Evolutionary conservation across 2,113 vertebrate genomes (phyloP), one percentile per base, ranked within the genome.

Genomic region (Himantopus leucocephalus): DNA sequence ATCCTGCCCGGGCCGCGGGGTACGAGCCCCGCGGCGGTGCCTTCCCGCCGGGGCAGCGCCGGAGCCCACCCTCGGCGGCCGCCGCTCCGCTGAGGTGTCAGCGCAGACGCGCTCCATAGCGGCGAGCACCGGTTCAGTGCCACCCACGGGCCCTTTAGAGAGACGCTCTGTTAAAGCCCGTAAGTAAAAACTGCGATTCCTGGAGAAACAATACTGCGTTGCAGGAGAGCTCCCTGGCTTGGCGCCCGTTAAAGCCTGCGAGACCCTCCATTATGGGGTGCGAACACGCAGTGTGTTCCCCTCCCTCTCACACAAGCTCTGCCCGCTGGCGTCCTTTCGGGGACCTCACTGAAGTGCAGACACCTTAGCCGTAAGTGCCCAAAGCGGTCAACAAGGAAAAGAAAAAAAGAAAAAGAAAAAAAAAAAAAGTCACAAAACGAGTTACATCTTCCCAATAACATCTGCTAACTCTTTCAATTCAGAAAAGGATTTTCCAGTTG

Each of bases 221-320:
- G 34, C 22, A 12, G 39, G 26, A 56, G 66, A 58, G 2, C 12
- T 34, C 4, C 0, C 12, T 0, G 6, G 9, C 17, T 47, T 1
- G 5, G 8, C 39, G 66, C 24, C 53, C 0, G 0, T 8, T 7
- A 8, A 18, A 68, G 78, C 20, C 62, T 4, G 2, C 7, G 34
- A 23, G 30, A 23, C 43, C 41, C 14, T 26, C 23, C 30, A 0
- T 17, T 39, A 6, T 3, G 9, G 53, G n/a, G 3, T 8, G 29
- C 29, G 16, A 8, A 7, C 27, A 1, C 1, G 18, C 39, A 8
- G 24, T 0, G 0, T 2, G 5, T 22, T 26, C 64, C 20, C 45
- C 26, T 39, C 32, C 52, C 45, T 59, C n/a, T 29, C 62, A 23
- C 74, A 29, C 66, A 18, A 17, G 4, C 71, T 43, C 50, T 60